These are phyloP conservation scores for Pseudobourletiella spinata DNA, from an alignment of 1,140 invertebrate genomes.

Conservation along the genomic window DNA sequence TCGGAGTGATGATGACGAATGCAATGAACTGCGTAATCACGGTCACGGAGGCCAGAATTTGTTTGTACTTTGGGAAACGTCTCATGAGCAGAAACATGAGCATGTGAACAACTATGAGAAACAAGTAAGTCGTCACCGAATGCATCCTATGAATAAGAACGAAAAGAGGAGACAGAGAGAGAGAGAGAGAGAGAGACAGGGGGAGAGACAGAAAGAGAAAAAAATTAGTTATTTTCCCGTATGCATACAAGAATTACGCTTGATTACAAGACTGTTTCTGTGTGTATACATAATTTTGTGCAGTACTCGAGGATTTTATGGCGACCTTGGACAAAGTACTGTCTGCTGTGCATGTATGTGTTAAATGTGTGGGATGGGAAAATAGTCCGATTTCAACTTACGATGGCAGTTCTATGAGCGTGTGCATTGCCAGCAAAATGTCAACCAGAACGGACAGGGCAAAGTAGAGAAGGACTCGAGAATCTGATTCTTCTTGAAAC, in stretches of 20 bases:
- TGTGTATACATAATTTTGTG: too few relatives aligned
- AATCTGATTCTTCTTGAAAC: slow-evolving; percentile 20
- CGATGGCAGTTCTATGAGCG: neutral
- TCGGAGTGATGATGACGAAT: slow-evolving; percentile 13
- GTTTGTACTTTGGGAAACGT: slow-evolving; percentile 5
- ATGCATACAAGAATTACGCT: too few relatives aligned
- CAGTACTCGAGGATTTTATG: too few relatives aligned
- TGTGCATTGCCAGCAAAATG: slow-evolving; percentile 11
- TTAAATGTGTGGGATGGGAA: too few relatives aligned
- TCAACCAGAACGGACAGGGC: slow-evolving; percentile 16
- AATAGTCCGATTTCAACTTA: slow-evolving; percentile 8
- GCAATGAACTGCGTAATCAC: slow-evolving; percentile 22
- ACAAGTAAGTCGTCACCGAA: slow-evolving; percentile 6
- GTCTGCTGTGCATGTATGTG: too few relatives aligned
- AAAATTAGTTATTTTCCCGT: too few relatives aligned
- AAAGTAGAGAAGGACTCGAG: slow-evolving; percentile 14
- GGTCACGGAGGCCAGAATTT: slow-evolving; percentile 18
- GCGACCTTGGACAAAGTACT: too few relatives aligned
- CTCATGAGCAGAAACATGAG: slow-evolving; percentile 26
- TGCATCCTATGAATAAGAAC: neutral
- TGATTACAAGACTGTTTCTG: too few relatives aligned
- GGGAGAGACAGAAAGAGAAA: too few relatives aligned
- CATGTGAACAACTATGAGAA: slow-evolving; percentile 21
- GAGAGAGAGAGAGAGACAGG: too few relatives aligned
- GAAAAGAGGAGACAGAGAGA: too few relatives aligned